These are phyloP conservation scores for Pagrus major DNA, from an alignment of 2,113 vertebrate genomes.

Conservation along the genomic window DNA sequence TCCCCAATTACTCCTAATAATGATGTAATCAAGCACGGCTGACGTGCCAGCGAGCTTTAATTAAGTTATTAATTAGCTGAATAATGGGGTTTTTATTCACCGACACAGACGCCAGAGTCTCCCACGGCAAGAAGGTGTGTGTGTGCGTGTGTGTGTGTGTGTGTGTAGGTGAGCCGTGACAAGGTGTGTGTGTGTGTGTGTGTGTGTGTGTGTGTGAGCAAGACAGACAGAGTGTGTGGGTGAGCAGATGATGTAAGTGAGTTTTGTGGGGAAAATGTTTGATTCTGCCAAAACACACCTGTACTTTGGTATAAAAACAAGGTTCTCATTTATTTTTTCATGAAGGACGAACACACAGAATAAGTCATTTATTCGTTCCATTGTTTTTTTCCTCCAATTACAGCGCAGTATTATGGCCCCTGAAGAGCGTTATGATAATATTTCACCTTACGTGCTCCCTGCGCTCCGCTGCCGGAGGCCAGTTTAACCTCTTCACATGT, in stretches of 20 bases:
- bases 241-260: conserved; percentile 14
- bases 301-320: not conserved
- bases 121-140: conserved; percentile 54
- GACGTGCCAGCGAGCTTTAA: conserved; percentile 82
- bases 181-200: conserved; percentile 24
- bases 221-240: conserved; percentile 15
- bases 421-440: conserved; percentile 39
- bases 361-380: not conserved
- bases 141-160: conserved; percentile 23
- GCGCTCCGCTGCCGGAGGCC: conserved; percentile 41
- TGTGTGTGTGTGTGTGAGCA: not conserved
- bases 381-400: conserved; percentile 36
- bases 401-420: not conserved
- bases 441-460: conserved; percentile 43
- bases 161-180: conserved; percentile 36
- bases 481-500: conserved; percentile 54
- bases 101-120: conserved; percentile 71
- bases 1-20: conserved; percentile 85
- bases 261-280: not conserved
- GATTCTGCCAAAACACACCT: not conserved
- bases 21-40: conserved; percentile 84
- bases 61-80: conserved; percentile 87
- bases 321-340: not conserved
- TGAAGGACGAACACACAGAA: conserved; percentile 14
- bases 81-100: conserved; percentile 82